Evolutionary conservation across 1,140 invertebrate species (phyloP).

Genomic region (Panonychus citri): DNA sequence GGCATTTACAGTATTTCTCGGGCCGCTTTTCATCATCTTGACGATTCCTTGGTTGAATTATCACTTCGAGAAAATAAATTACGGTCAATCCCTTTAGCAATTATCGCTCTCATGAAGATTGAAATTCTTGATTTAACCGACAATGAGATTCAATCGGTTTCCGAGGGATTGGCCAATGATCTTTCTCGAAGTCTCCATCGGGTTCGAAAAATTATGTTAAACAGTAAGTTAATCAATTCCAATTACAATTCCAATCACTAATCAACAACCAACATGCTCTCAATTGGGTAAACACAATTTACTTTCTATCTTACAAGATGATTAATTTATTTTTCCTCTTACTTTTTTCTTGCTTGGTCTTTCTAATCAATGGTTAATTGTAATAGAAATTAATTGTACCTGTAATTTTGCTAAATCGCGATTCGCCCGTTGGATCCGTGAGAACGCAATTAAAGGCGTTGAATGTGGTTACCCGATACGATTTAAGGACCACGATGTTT

Average conservation of each 20-base stretch:
- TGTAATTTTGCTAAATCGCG: conserved; percentile 10
- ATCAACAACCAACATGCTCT: too few relatives aligned
- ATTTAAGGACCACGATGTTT: conserved; percentile 5
- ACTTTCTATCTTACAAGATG: neutral
- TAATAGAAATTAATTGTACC: conserved; percentile 9
- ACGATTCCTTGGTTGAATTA: conserved; percentile 7
- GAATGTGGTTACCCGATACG: neutral
- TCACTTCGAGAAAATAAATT: conserved; percentile 7
- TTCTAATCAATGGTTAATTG: neutral
- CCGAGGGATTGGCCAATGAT: conserved; percentile 1
- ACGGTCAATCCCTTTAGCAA: conserved; percentile 3
- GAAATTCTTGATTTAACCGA: conserved; percentile 8
- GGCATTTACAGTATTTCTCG: conserved; percentile 3
- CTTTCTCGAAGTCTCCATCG: conserved; percentile 4
- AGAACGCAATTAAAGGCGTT: conserved; percentile 9
- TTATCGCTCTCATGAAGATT: conserved; percentile 4
- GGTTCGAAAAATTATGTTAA: conserved; percentile 2
- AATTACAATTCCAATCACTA: too few relatives aligned
- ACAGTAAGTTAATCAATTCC: conserved; percentile 3
- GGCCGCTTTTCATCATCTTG: conserved; percentile 8
- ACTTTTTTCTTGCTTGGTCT: neutral
- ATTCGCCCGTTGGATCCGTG: conserved; percentile 9
- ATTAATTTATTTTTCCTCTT: neutral
- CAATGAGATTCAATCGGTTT: conserved; percentile 6
- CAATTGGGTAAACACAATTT: neutral